phyloP scores from a whole-genome alignment of 2,797 vertebrate genomes.

The Semaprochilodus insignis region DNA sequence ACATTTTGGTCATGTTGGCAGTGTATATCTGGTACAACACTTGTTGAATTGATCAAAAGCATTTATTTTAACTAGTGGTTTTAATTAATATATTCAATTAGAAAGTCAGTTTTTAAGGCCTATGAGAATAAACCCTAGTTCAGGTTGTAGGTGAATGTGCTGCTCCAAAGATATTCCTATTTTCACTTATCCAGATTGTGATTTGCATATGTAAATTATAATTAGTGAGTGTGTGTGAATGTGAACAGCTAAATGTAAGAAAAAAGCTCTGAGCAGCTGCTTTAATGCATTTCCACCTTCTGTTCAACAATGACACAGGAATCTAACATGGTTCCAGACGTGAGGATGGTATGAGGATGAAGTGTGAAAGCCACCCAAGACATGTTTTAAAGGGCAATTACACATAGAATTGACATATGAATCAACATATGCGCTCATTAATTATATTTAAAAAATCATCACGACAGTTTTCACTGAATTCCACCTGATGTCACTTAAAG shows the following conservation, averaged over 20 bases:
- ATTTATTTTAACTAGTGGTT: neutral
- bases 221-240: neutral
- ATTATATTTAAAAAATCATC: neutral
- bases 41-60: neutral
- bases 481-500: constrained; percentile 45
- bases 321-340: neutral
- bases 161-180: neutral
- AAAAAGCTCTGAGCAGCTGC: neutral
- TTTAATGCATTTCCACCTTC: constrained; percentile 8
- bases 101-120: neutral
- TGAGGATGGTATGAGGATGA: constrained; percentile 17
- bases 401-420: neutral
- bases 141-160: neutral
- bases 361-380: neutral
- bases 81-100: neutral
- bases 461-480: constrained; percentile 53
- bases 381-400: neutral
- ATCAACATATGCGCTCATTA: neutral
- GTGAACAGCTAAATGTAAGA: neutral
- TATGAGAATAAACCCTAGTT: neutral
- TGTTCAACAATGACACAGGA: neutral
- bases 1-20: neutral
- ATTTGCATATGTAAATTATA: neutral
- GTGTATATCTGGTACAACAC: neutral
- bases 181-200: neutral